A percentile compares a stretch with the other conserved stretches of the same genome.
Conservation (phyloP, 2,888 invertebrate genomes). For the Taphrorychus bicolor region DNA sequence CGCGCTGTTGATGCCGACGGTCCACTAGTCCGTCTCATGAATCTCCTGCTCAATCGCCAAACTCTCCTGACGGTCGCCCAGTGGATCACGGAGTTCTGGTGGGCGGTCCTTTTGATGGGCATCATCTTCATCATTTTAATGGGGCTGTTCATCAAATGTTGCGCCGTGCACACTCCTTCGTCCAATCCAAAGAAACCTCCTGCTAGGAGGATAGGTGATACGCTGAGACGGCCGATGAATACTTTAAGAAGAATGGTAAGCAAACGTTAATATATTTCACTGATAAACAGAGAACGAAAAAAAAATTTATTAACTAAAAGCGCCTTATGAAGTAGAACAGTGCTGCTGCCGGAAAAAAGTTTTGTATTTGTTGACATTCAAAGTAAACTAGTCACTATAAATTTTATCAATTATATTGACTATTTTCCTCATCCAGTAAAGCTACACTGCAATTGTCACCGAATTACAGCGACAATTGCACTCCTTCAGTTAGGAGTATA, state of each 20-base stretch:
- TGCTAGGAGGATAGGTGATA: constrained; percentile 91
- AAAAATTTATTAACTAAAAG: no score
- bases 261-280: neutral
- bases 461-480: no score
- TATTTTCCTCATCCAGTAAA: no score
- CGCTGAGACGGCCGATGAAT: constrained; percentile 88
- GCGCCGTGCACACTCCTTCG: constrained; percentile 99
- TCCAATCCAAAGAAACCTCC: constrained; percentile 98
- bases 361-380: no score
- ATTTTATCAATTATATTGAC: no score
- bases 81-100: constrained; percentile 96
- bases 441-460: no score
- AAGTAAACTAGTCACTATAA: no score
- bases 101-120: constrained; percentile 91
- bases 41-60: constrained; percentile 89
- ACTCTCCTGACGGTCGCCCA: constrained; percentile 87
- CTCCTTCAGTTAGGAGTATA: no score
- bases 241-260: constrained; percentile 86
- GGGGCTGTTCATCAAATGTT: constrained; percentile 99
- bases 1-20: constrained; percentile 99
- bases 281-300: no score
- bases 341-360: no score
- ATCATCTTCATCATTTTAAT: constrained; percentile 93
- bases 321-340: no score
- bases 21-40: constrained; percentile 94